Evolutionary conservation across 2,888 invertebrate species (phyloP), one percentile per base, ranked within the genome.

Genomic region (Pilophorus perplexus): DNA sequence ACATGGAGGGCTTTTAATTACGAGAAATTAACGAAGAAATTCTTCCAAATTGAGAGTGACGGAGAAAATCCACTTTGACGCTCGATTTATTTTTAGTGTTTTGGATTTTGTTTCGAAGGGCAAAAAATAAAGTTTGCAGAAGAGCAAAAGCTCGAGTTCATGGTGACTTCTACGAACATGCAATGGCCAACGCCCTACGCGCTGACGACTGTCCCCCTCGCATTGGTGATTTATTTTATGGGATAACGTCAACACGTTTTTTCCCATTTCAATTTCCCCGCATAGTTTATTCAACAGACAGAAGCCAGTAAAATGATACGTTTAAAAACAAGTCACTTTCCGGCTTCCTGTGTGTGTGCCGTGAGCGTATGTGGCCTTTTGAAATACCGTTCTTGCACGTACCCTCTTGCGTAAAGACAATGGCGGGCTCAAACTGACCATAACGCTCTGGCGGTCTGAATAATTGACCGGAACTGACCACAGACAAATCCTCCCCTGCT

Each of bases 381-480:
- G 23, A 44, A 18, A 22, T 6, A 10, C 12, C 25, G 38, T 6
- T 12, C 38, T 12, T 14, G 6, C 38, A 3, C 2, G 14, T 2
- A 14, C 4, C 44, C 52, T 25, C 52, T 23, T 25, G 25, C 27
- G 48, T 50, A 52, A 52, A 64, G 64, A 64, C 64, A 64, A 64
- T 64, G 52, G 52, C 48, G 25, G 33, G 28, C 14, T 33, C 66
- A 40, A 66, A 66, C 66, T 66, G 66, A 57, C 66, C 66, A 66
- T 66, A 66, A 66, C 66, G 55, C 57, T 37, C 66, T 23, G 46
- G 16, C 55, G 66, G 57, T 4, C 48, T 46, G 66, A 64, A 67
- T 69, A 69, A 69, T 69, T 67, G 64, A 48, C 67, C 67, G 69
- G 69, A 69, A 69, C 69, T 69, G 69, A 60, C 60, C 68, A 55